phyloP scores from a whole-genome alignment of 2,113 vertebrate species.

The Siniperca knerii region DNA sequence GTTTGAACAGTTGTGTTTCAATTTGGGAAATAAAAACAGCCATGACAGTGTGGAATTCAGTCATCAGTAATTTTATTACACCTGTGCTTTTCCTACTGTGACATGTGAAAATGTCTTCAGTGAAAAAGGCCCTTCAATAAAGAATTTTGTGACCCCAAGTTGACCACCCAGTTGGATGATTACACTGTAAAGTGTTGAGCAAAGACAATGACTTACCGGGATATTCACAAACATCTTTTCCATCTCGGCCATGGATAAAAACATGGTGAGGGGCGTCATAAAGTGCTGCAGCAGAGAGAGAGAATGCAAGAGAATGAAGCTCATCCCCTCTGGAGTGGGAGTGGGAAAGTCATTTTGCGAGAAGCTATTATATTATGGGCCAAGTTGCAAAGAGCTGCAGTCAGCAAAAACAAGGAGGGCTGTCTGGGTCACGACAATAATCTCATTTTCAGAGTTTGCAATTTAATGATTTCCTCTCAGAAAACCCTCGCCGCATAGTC shows the following conservation, averaged over 20 bases:
- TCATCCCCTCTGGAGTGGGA: conserved; percentile 42
- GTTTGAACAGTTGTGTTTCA: background rate
- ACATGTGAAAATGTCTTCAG: background rate
- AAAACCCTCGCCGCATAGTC: conserved; percentile 43
- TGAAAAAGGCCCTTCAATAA: background rate
- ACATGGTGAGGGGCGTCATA: conserved; percentile 92
- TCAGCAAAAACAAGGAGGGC: conserved; percentile 72
- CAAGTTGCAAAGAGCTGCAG: conserved; percentile 64
- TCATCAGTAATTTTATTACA: background rate
- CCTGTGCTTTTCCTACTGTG: background rate
- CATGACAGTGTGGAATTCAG: background rate
- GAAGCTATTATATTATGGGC: conserved; percentile 55
- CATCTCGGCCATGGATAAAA: conserved; percentile 88
- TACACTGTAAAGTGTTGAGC: too few relatives aligned
- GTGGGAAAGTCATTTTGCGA: conserved; percentile 65
- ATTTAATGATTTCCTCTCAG: conserved; percentile 76
- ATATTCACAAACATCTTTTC: conserved; percentile 96
- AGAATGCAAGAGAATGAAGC: conserved; percentile 33
- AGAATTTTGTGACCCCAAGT: background rate
- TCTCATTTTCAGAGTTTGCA: conserved; percentile 77
- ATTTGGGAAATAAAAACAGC: background rate
- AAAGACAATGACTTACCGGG: conserved; percentile 86
- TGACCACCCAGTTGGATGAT: background rate
- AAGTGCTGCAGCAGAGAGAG: conserved; percentile 88
- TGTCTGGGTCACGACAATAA: conserved; percentile 74